Percentiles rank a stretch among this genome's conserved stretches.
These are phyloP conservation scores for Cryptoprocta ferox DNA, from an alignment of 2,797 vertebrate genomes.

Conservation along the genomic window DNA sequence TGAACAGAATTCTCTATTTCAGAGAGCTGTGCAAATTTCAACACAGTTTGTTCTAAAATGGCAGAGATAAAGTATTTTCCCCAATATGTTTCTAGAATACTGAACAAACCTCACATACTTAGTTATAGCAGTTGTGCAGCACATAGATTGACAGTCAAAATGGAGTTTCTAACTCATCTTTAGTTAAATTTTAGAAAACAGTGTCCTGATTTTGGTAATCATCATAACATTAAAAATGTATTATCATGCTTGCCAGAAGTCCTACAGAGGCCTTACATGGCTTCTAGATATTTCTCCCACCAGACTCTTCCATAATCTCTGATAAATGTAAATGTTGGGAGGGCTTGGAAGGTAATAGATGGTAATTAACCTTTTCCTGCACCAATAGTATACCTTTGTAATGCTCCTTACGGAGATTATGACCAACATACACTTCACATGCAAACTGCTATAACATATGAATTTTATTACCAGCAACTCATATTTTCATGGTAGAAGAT, in stretches of 20 bases:
- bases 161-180: conserved; percentile 35
- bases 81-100: conserved; percentile 25
- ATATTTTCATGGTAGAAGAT: conserved; percentile 53
- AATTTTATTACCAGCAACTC: conserved; percentile 52
- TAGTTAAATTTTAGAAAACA: conserved; percentile 45
- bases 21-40: conserved; percentile 30
- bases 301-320: conserved; percentile 37
- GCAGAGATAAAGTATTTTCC: neutral
- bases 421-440: conserved; percentile 34
- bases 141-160: neutral
- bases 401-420: neutral
- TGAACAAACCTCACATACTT: conserved; percentile 33
- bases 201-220: neutral
- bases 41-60: conserved; percentile 19
- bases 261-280: neutral
- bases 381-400: neutral
- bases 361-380: conserved; percentile 21
- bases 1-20: conserved; percentile 35
- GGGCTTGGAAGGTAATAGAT: neutral
- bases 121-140: neutral
- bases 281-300: neutral
- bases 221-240: conserved; percentile 41
- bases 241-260: conserved; percentile 18
- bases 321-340: conserved; percentile 17
- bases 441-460: conserved; percentile 11